A percentile compares a stretch with the other conserved stretches of the same genome.
phyloP scores from a whole-genome alignment of 2,113 vertebrate species.

The Junco hyemalis region DNA sequence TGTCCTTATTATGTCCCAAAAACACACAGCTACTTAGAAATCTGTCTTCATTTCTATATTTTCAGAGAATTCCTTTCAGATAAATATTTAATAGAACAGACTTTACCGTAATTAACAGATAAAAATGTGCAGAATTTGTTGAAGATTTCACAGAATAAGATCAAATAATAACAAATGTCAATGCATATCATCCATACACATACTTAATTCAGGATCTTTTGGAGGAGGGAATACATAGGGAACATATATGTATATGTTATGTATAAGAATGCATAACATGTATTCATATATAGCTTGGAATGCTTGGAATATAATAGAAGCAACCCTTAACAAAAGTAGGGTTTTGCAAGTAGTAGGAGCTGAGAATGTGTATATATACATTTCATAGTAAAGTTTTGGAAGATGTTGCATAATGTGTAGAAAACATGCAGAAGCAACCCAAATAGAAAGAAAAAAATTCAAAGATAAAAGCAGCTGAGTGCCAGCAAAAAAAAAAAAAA shows the following conservation, averaged over 20 bases:
- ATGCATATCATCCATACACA: not conserved
- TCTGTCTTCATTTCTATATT: not conserved
- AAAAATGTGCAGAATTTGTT: not conserved
- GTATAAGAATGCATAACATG: too few relatives aligned
- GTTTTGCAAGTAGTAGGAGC: not conserved
- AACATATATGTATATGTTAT: too few relatives aligned
- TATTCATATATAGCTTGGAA: not conserved
- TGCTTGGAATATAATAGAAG: not conserved
- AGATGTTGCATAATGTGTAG: not conserved
- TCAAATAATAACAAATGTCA: not conserved
- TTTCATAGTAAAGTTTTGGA: not conserved
- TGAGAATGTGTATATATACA: not conserved
- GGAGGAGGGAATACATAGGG: not conserved
- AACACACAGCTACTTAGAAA: not conserved
- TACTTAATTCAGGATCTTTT: not conserved
- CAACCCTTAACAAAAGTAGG: not conserved
- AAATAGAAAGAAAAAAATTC: not conserved
- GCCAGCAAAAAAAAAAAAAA: not conserved
- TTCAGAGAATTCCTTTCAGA: not conserved
- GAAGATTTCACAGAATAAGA: not conserved
- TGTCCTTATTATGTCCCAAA: not conserved
- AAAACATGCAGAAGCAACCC: not conserved
- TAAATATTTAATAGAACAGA: not conserved
- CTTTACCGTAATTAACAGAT: constrained; percentile 13
- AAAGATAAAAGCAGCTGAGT: not conserved